Evolutionary conservation across 2,888 invertebrate species (phyloP).

Genomic region (Lepetodrilus schrolli): DNA sequence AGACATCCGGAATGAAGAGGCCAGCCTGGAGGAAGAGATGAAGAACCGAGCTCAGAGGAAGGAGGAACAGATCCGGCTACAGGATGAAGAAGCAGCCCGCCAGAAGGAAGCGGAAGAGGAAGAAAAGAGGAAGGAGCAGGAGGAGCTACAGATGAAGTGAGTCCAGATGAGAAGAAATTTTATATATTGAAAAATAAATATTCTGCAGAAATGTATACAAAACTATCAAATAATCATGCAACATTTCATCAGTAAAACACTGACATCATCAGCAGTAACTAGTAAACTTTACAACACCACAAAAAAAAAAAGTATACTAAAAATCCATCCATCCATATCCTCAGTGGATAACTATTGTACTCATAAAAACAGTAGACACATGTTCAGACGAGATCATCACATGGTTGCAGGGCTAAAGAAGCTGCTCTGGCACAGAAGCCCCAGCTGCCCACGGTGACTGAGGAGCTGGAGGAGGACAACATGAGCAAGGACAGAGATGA

Average conservation of each 20-base stretch:
- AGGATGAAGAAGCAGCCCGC: constrained; percentile 53
- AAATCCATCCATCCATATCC: too few relatives aligned
- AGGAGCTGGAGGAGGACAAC: constrained; percentile 50
- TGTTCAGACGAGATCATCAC: neutral
- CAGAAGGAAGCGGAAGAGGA: constrained; percentile 54
- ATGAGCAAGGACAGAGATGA: constrained; percentile 56
- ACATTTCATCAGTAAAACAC: too few relatives aligned
- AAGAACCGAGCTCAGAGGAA: constrained; percentile 46
- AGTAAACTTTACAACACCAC: too few relatives aligned
- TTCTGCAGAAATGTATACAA: too few relatives aligned
- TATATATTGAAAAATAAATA: too few relatives aligned
- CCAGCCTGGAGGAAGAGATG: constrained; percentile 44
- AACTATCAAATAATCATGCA: too few relatives aligned
- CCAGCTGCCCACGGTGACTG: constrained; percentile 60
- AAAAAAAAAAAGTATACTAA: too few relatives aligned
- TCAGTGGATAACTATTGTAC: too few relatives aligned
- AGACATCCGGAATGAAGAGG: constrained; percentile 52
- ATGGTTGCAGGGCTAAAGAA: constrained; percentile 54
- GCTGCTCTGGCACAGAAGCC: constrained; percentile 58
- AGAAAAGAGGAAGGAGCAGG: constrained; percentile 57
- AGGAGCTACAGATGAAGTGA: constrained; percentile 63
- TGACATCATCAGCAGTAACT: too few relatives aligned
- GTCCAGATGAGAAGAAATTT: too few relatives aligned
- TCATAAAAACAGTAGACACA: too few relatives aligned
- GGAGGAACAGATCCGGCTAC: constrained; percentile 48